Evolutionary conservation across 1,140 invertebrate genomes (phyloP).

Genomic region (Zaprionus kolodkinae): DNA sequence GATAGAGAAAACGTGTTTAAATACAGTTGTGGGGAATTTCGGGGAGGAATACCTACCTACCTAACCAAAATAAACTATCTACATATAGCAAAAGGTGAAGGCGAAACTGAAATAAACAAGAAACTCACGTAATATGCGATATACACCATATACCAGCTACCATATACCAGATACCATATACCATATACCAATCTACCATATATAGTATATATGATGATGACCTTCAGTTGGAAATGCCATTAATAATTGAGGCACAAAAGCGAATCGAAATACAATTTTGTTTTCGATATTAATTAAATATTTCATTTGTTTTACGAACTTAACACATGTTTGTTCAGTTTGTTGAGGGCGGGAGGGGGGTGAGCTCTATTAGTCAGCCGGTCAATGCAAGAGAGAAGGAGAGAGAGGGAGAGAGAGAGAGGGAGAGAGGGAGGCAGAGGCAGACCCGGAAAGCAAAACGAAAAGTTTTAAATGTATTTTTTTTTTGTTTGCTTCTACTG

Average conservation of each 20-base stretch:
- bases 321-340: neutral
- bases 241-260: constrained; percentile 2
- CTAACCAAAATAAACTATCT: no score
- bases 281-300: neutral
- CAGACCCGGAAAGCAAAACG: constrained; percentile 48
- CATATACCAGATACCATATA: no score
- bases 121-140: no score
- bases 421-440: neutral
- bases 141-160: no score
- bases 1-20: no score
- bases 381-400: constrained; percentile 1
- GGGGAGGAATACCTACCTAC: no score
- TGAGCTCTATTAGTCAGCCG: constrained; percentile 22
- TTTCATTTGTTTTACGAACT: neutral
- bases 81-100: no score
- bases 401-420: neutral
- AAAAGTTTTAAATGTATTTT: constrained; percentile 26
- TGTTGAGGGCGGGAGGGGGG: no score
- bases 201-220: neutral
- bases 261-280: neutral
- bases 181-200: no score
- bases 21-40: no score
- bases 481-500: constrained; percentile 3
- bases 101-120: no score
- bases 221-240: neutral